Percentiles rank a stretch among this genome's conserved stretches.
These are phyloP conservation scores for Caradrina clavipalpis DNA, from an alignment of 2,888 invertebrate genomes.

Conservation along the genomic window DNA sequence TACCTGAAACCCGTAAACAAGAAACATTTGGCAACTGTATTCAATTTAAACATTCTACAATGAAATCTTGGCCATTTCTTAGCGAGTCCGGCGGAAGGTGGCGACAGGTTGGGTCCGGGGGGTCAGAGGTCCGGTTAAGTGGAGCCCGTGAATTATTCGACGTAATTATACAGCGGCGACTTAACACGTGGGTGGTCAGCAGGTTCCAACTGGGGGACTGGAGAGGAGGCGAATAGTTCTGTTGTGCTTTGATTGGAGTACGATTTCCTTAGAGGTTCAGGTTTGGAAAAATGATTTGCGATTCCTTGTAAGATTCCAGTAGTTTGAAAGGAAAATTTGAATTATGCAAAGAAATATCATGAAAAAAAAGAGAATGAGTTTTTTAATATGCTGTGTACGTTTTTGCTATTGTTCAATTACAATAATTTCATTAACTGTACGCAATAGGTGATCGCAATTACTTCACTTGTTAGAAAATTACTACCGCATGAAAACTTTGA, in stretches of 20 bases:
- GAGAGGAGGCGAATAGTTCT: neutral
- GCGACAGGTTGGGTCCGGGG: conserved; percentile 75
- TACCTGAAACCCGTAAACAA: conserved; percentile 10
- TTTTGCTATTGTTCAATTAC: neutral
- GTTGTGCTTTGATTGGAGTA: neutral
- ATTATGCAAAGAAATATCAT: too few relatives aligned
- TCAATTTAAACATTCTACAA: conserved; percentile 31
- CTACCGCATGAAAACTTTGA: neutral
- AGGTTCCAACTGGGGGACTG: conserved; percentile 66
- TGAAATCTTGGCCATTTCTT: conserved; percentile 47
- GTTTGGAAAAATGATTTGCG: neutral
- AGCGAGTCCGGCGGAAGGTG: conserved; percentile 58
- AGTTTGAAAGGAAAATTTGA: neutral
- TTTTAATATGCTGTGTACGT: neutral
- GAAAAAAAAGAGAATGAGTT: too few relatives aligned
- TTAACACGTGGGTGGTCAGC: conserved; percentile 83
- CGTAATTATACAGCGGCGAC: conserved; percentile 85
- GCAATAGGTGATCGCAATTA: neutral
- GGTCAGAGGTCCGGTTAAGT: conserved; percentile 70
- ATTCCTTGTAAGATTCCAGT: neutral
- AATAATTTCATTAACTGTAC: neutral
- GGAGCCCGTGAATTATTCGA: conserved; percentile 78
- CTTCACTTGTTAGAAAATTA: neutral
- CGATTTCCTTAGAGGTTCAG: neutral
- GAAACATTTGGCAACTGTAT: conserved; percentile 24